Percentiles rank a stretch among this genome's conserved stretches.
Conservation (phyloP, 1,140 invertebrate species). For the Papilio polytes region DNA sequence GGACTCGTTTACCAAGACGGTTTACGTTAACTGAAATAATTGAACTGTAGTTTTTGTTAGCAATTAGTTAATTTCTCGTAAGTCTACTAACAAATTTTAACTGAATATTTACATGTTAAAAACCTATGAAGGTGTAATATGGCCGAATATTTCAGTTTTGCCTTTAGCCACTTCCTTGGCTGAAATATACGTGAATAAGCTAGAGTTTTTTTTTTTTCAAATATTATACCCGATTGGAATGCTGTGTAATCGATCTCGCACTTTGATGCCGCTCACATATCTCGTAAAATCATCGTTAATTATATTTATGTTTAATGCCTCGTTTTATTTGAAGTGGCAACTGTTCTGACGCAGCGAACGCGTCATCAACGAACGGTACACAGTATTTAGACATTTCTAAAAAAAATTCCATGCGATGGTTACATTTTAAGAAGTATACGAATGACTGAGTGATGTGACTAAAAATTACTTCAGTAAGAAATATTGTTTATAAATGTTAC, state of each 20-base stretch:
- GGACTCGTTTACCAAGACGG: background rate
- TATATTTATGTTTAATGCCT: constrained; percentile 16
- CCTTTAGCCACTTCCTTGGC: too few relatives aligned
- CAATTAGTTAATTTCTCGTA: too few relatives aligned
- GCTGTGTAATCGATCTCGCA: constrained; percentile 1
- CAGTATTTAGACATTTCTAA: background rate
- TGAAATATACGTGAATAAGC: too few relatives aligned
- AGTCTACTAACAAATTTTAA: too few relatives aligned
- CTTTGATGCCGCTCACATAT: background rate
- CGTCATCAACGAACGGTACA: background rate
- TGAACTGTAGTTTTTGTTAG: background rate
- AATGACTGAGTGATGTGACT: too few relatives aligned
- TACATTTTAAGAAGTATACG: too few relatives aligned
- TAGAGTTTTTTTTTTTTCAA: background rate
- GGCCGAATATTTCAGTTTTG: too few relatives aligned
- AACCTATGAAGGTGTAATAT: too few relatives aligned
- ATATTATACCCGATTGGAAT: background rate
- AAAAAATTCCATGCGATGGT: background rate
- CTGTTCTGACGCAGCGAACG: background rate
- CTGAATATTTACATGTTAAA: too few relatives aligned
- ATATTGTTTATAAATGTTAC: too few relatives aligned
- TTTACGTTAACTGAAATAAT: background rate
- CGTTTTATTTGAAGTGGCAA: constrained; percentile 15
- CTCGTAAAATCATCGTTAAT: constrained; percentile 11
- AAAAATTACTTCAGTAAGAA: too few relatives aligned